Conservation (phyloP, 2,797 vertebrate species). For the Micrastur ruficollis region DNA sequence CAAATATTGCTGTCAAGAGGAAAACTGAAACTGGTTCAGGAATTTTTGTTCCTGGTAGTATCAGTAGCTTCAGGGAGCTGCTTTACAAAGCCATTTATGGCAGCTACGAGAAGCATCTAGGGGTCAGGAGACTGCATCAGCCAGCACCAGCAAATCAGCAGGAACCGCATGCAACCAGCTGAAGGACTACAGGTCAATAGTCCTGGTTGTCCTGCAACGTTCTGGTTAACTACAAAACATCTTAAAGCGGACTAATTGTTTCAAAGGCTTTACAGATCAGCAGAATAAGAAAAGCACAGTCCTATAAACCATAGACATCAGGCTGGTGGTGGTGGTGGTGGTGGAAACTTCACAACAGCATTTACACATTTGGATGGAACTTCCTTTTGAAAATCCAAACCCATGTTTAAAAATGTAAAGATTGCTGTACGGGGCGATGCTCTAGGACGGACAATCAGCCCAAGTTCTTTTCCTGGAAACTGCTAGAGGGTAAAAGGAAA, state of each 20-base stretch:
- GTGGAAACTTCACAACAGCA: not conserved
- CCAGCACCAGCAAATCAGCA: not conserved
- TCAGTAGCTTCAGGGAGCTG: not conserved
- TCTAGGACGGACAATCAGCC: not conserved
- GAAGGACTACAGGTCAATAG: not conserved
- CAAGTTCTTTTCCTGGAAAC: not conserved
- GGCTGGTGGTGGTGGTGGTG: not conserved
- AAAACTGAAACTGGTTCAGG: not conserved
- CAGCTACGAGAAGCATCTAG: not conserved
- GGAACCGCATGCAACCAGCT: not conserved
- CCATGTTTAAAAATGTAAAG: not conserved
- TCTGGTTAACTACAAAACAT: not conserved
- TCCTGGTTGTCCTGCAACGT: not conserved
- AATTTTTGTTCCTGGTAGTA: not conserved
- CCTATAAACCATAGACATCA: not conserved
- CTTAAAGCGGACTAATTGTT: not conserved
- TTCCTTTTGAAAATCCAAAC: not conserved
- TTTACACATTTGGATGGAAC: not conserved
- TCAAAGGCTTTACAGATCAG: not conserved
- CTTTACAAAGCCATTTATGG: not conserved
- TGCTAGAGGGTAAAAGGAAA: not conserved
- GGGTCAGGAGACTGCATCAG: not conserved
- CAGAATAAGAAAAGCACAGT: not conserved
- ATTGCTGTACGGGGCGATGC: not conserved
- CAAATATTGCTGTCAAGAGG: not conserved